Evolutionary conservation across 1,140 invertebrate genomes (phyloP), one percentile per base, ranked within the genome.

Genomic region (Calliphora vicina): DNA sequence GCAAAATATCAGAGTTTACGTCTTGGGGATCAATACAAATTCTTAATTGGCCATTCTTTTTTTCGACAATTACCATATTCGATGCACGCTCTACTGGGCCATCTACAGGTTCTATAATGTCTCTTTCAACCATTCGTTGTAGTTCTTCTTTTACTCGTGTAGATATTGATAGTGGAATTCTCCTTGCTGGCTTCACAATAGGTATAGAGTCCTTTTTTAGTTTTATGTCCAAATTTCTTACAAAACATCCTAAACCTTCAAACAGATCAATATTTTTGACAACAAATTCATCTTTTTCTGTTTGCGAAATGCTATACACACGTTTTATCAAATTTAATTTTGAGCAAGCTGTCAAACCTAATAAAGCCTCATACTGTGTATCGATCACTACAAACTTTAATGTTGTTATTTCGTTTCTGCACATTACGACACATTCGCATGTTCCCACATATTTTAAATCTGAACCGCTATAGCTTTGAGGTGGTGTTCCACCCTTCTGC

Each of bases 1-100:
- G 23, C 43, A 81, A 57, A 81, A 81, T 81, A 81, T 81, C 80
- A n/a, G 17, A 15, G 23, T 81, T 81, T 25, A 50, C 20, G 27
- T 81, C 80, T 57, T 81, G 42, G 13, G 43, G 80, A 50, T 81
- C 80, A 25, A 57, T 81, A 29, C 80, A 81, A 23, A 81, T 25
- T n/a, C 50, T n/a, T 13, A 81, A 26, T 57, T 81, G 42, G 15
- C 80, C 80, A 25, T n/a, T 50, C 23, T 81, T 81, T 43, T 57
- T 81, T 57, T 81, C 80, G 20, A 81, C 17, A 23, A 81, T 81
- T 15, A 81, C 43, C 9, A 81, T 15, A 23, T 81, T 81, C 13
- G 80, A 81, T 6, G 80, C 43, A 25, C 45, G 2, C 25, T 81
- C 43, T 5, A 81, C 25, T 4, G 80, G 80, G 1, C 2, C 80